Base-by-base conservation (phyloP, 2,888 invertebrate genomes). In the Taphrorychus bicolor region DNA sequence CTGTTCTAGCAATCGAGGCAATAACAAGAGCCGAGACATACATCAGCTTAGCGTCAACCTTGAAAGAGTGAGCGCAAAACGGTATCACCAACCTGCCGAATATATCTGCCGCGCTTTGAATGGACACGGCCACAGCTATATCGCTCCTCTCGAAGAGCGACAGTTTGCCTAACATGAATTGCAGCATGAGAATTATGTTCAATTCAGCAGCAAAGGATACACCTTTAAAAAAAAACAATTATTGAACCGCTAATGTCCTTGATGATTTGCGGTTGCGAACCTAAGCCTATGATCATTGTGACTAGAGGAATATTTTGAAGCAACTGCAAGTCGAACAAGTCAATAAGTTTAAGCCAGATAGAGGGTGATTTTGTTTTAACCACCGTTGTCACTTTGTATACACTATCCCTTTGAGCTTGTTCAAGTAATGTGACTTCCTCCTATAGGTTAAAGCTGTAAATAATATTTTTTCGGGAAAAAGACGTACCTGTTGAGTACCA, bases 121-220 rank as follows among this genome's bases (percentile, higher is more conserved):
- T 74, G 2, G 82, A 82, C 67, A 82, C 77, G 5, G 81, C 76
- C 3, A 75, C 77, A 0, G 83, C 84, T 2, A 83, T 76, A 16
- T 80, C 77, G 1, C 74, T 69, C 52, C 76, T 73, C 2, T 73
- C 71, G 51, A 84, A 80, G 0, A 74, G 72, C 0, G 82, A 77
- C 19, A 84, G 74, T 67, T 81, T 80, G 2, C 78, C 73, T 16
- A 85, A 73, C 19, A 85, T 81, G 65, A 84, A 84, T 21, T 84
- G 83, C 41, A 81, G 80, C 81, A 84, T 83, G 14, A 84, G 70
- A 59, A 83, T 80, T 49, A 83, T 82, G 73, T 85, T 85, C 2
- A 83, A 75, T 72, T 85, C 85, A 1, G 84, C 80, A 17, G 83
- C 84, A 64, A 83, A 84, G 19, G 81, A 83, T 16, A 85, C 70